A percentile compares a stretch with the other conserved stretches of the same genome.
These are phyloP conservation scores for Hydrozoanthus gracilis DNA, from an alignment of 92 coral and sea anemone species.

Conservation along the genomic window DNA sequence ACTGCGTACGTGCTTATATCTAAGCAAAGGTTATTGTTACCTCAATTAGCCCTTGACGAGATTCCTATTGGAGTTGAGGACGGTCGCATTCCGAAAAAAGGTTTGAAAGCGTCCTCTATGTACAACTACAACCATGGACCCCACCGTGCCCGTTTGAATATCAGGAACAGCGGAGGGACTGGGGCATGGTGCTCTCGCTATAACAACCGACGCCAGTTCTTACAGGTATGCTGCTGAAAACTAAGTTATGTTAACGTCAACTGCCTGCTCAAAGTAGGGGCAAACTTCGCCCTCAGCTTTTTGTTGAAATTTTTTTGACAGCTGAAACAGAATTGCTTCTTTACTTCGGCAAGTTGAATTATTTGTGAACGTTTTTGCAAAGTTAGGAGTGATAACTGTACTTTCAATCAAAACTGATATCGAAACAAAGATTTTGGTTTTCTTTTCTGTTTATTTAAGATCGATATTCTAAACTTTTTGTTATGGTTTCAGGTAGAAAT, in stretches of 20 bases:
- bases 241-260: neutral
- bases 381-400: too few species aligned
- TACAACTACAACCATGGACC: conserved; percentile 84
- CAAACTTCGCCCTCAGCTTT: too few species aligned
- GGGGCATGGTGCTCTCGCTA: conserved; percentile 90
- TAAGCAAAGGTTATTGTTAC: neutral
- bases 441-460: too few species aligned
- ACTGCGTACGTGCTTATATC: neutral
- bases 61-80: conserved; percentile 85
- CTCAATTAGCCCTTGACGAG: conserved; percentile 49
- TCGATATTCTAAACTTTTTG: too few species aligned
- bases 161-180: conserved; percentile 69
- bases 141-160: conserved; percentile 75
- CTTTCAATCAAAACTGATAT: too few species aligned
- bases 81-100: conserved; percentile 71
- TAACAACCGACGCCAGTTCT: conserved; percentile 85
- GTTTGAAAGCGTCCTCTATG: conserved; percentile 71
- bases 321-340: too few species aligned
- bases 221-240: conserved; percentile 51
- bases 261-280: too few species aligned
- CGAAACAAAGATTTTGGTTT: too few species aligned
- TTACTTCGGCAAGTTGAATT: too few species aligned
- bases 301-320: too few species aligned
- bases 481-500: too few species aligned
- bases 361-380: too few species aligned